Evolutionary conservation across 1,140 invertebrate genomes (phyloP).

Genomic region (Gryllus bimaculatus): DNA sequence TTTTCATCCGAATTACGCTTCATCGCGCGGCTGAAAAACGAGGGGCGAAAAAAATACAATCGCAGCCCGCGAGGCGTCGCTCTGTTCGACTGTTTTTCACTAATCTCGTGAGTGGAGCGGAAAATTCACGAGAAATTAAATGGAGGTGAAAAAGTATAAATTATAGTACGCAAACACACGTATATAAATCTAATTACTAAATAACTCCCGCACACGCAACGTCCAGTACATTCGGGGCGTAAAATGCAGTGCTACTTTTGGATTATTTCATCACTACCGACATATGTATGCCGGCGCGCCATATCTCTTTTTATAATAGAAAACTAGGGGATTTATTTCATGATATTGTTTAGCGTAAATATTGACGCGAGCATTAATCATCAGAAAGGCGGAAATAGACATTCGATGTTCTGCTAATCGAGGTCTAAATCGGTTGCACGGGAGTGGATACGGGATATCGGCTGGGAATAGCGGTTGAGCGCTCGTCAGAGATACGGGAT

Average conservation of each 20-base stretch:
- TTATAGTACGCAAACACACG: not conserved
- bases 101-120: constrained; percentile 2
- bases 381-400: not conserved
- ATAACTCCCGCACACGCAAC: not conserved
- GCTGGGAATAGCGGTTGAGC: not conserved
- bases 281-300: not conserved
- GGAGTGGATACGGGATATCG: not conserved
- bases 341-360: not conserved
- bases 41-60: not conserved
- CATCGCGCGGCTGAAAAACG: not conserved
- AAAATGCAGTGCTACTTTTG: not conserved
- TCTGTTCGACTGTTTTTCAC: constrained; percentile 4
- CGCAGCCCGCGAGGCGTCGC: not conserved
- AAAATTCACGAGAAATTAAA: constrained; percentile 6
- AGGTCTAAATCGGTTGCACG: not conserved
- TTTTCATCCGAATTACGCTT: not conserved
- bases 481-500: no score
- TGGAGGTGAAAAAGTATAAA: constrained; percentile 5
- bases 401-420: not conserved
- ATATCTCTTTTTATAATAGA: not conserved
- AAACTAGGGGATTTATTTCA: constrained; percentile 1
- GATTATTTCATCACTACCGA: not conserved
- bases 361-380: not conserved
- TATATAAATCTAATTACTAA: constrained; percentile 6
- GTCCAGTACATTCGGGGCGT: not conserved